Evolutionary conservation across 2,888 invertebrate species (phyloP).

Genomic region (Xanthorhoe designata): DNA sequence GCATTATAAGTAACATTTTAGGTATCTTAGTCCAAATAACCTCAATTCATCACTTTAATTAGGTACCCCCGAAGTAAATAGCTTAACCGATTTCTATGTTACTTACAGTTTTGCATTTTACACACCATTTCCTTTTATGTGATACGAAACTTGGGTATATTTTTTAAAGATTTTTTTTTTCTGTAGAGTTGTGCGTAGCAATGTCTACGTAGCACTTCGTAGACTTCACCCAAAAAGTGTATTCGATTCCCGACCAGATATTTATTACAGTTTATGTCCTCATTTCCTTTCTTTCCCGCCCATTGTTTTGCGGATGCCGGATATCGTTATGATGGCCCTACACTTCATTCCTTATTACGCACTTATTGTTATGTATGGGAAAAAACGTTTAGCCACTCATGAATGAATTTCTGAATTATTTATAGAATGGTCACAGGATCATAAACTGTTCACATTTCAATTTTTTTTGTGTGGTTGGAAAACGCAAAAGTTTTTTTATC

Average conservation of each 20-base stretch:
- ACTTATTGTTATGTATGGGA: slow-evolving; percentile 26
- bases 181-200: neutral
- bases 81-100: too few relatives aligned
- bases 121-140: too few relatives aligned
- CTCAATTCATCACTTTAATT: too few relatives aligned
- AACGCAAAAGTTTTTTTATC: too few relatives aligned
- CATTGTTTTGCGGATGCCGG: slow-evolving; percentile 44
- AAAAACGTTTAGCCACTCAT: slow-evolving; percentile 17
- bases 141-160: too few relatives aligned
- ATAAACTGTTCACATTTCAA: neutral
- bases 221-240: neutral
- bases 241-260: slow-evolving; percentile 20
- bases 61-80: too few relatives aligned
- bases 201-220: neutral
- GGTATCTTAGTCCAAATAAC: too few relatives aligned
- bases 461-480: neutral
- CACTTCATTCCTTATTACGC: slow-evolving; percentile 40
- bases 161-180: too few relatives aligned
- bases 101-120: too few relatives aligned
- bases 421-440: neutral
- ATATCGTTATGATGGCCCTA: slow-evolving; percentile 49
- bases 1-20: too few relatives aligned
- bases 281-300: slow-evolving; percentile 43
- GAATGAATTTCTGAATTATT: slow-evolving; percentile 19
- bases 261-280: slow-evolving; percentile 44